Base-by-base conservation (phyloP, 2,888 invertebrate genomes). In the Cephonodes hylas region DNA sequence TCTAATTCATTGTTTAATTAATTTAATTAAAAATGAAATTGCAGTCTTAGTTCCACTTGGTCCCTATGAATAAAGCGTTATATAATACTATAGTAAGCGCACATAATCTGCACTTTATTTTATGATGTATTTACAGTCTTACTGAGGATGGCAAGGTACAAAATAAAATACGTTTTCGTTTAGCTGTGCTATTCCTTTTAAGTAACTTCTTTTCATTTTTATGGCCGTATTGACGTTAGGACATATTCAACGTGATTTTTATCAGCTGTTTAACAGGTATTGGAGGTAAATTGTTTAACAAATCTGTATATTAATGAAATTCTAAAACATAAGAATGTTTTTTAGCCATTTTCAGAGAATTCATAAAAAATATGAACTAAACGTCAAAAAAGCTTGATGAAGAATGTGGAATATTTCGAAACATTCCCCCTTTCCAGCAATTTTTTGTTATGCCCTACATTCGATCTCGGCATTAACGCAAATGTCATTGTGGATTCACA, bases 1-100 rank as follows among this genome's bases (percentile, higher is more conserved):
- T 31, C 53, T 20, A 53, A 31, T 53, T 53, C 27, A 53, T 53
- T 53, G 27, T 10, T 18, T 10, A 31, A 53, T 53, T 53, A 31
- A 53, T 53, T 53, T 53, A 53, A 53, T 53, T 31, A 53, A 53
- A 45, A 53, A 53, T 18, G 8, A 53, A 53, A 53, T 31, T 31
- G 53, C 53, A 18, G 8, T 53, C 18, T 53, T 53, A 31, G 31
- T 53, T 53, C 27, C 31, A 53, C 53, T 18, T 18, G 15, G 18
- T 31, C 7, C n/a, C 1, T 3, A 0, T n/a, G 10, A 46, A 10
- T 6, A 18, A 53, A 27, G 27, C 8, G 18, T 4, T 53, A 25
- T 48, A n/a, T 25, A n/a, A 8, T 2, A 48, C 3, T n/a, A 38
- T 34, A 34, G 1, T n/a, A n/a, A n/a, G n/a, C n/a, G n/a, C n/a